Evolutionary conservation across 2,888 invertebrate species (phyloP), one percentile per base, ranked within the genome.

Genomic region (Lasioglossum lativentre): DNA sequence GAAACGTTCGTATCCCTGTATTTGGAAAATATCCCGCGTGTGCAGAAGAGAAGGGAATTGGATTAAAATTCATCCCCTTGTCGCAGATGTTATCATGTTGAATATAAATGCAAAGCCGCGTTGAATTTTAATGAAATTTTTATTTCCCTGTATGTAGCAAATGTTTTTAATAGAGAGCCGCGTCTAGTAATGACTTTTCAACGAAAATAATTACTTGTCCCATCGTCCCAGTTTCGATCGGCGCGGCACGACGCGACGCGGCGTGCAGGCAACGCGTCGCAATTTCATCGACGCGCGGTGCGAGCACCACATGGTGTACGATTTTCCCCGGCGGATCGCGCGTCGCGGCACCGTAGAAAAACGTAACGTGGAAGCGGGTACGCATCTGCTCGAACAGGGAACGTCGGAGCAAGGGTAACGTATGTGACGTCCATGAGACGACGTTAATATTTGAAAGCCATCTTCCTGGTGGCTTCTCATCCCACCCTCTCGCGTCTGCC

Each of bases 401-500:
- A 85, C 82, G 90, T 84, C 80, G 88, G 88, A 82, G 86, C 90
- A 88, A 91, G 91, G 89, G 89, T 90, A 91, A 92, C 91, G 93
- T 91, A 90, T 90, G 92, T 91, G 94, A 93, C 92, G 91, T 92
- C 87, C 90, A 90, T 89, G 93, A 93, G 93, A 93, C 92, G 89
- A 88, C 91, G 89, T 94, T 93, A 94, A 94, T 94, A 94, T 94
- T 94, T 94, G 90, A 94, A 91, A 91, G 87, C 90, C 88, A 90
- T 88, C 89, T 89, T 90, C 90, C 86, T 80, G 89, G 85, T 87
- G 87, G 80, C 88, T 88, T 85, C 88, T 86, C 89, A 80, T 87
- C 88, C 89, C 86, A 82, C 80, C 52, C 74, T 80, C 88, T 82
- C 78, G 76, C 80, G 82, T 78, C 80, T 66, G 30, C 70, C 70